A percentile compares a stretch with the other conserved stretches of the same genome.
These are phyloP conservation scores for Luperina testacea DNA, from an alignment of 2,888 invertebrate genomes.

Conservation along the genomic window DNA sequence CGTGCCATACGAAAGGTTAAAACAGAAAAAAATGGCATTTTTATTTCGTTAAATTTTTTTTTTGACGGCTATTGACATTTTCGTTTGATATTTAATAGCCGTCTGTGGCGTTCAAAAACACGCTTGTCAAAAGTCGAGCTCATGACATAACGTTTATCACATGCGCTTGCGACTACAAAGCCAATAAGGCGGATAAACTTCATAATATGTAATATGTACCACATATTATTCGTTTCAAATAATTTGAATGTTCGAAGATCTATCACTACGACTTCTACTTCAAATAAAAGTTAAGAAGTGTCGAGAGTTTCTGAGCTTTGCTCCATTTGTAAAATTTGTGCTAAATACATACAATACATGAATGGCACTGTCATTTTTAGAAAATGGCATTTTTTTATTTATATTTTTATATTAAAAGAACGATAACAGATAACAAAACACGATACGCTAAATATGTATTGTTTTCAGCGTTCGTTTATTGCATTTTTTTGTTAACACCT, in stretches of 20 bases:
- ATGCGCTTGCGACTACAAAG: conserved; percentile 12
- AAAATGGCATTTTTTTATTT: conserved; percentile 24
- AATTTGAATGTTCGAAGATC: conserved; percentile 39
- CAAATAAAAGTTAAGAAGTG: conserved; percentile 43
- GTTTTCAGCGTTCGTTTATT: conserved; percentile 16
- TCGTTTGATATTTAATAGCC: background rate
- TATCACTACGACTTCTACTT: conserved; percentile 47
- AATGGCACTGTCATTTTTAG: conserved; percentile 47
- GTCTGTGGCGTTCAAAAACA: background rate
- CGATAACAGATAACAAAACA: conserved; percentile 18
- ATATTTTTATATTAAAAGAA: conserved; percentile 7
- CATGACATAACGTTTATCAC: background rate
- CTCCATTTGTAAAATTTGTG: conserved; percentile 45
- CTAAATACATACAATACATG: conserved; percentile 32
- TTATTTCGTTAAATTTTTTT: background rate
- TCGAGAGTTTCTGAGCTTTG: conserved; percentile 16
- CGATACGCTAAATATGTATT: conserved; percentile 19
- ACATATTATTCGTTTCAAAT: conserved; percentile 7
- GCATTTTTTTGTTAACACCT: conserved; percentile 30
- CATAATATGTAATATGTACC: conserved; percentile 22
- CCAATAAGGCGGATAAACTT: conserved; percentile 19
- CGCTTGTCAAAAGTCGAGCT: background rate
- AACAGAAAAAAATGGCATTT: background rate
- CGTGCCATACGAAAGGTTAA: background rate
- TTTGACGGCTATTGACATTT: background rate